These are phyloP conservation scores for Hesperophylax magnus DNA, from an alignment of 1,140 invertebrate species.

Conservation along the genomic window DNA sequence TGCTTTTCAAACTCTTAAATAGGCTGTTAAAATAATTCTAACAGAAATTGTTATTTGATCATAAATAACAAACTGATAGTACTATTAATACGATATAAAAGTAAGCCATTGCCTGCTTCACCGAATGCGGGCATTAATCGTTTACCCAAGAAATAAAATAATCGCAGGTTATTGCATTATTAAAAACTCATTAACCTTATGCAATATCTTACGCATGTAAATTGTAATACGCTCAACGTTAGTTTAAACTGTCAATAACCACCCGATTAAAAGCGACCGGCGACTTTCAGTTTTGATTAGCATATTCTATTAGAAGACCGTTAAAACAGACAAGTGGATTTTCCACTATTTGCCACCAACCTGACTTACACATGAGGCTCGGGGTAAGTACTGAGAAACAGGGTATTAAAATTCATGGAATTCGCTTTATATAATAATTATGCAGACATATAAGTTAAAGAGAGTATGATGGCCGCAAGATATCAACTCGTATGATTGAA, in stretches of 20 bases:
- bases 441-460: not conserved
- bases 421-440: not conserved
- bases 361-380: not conserved
- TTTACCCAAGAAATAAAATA: conserved; percentile 21
- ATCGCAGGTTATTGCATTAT: conserved; percentile 28
- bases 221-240: conserved; percentile 1
- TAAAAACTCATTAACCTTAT: conserved; percentile 36
- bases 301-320: conserved; percentile 32
- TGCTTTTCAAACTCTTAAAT: too few species aligned
- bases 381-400: not conserved
- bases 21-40: not conserved
- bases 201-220: conserved; percentile 31
- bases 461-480: not conserved
- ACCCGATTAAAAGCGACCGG: not conserved
- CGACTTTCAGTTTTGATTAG: not conserved
- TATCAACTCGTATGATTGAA: not conserved
- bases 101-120: not conserved
- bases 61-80: conserved; percentile 1
- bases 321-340: conserved; percentile 2
- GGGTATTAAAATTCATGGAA: conserved; percentile 9
- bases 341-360: not conserved
- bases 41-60: conserved; percentile 14
- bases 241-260: conserved; percentile 24
- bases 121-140: not conserved
- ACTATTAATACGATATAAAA: not conserved